Evolutionary conservation across 2,888 invertebrate genomes (phyloP).

Genomic region (Ophioninae sp.): DNA sequence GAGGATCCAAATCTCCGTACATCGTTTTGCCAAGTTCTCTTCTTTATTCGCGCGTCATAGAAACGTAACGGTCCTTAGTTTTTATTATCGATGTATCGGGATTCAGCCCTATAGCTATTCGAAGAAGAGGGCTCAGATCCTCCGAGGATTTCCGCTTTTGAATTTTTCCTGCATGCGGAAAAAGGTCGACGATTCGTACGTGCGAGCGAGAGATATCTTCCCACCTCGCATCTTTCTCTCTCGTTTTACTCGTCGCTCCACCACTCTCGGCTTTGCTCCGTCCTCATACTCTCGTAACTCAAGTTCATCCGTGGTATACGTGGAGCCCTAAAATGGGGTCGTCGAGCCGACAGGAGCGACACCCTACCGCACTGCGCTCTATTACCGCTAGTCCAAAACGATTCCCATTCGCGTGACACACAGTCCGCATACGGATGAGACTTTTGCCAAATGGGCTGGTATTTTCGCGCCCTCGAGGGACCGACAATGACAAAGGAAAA

Average conservation of each 20-base stretch:
- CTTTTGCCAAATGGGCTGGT: constrained; percentile 42
- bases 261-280: not conserved
- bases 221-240: constrained; percentile 9
- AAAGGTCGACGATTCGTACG: constrained; percentile 40
- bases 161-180: constrained; percentile 3
- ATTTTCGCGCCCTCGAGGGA: constrained; percentile 31
- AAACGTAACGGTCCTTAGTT: constrained; percentile 13
- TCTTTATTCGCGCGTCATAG: constrained; percentile 20
- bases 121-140: constrained; percentile 32
- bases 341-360: constrained; percentile 22
- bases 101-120: constrained; percentile 39
- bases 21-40: not conserved
- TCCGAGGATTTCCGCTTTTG: not conserved
- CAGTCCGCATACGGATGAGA: constrained; percentile 54
- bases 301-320: constrained; percentile 46
- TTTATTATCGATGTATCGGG: constrained; percentile 23
- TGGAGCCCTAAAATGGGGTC: constrained; percentile 28
- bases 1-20: constrained; percentile 14
- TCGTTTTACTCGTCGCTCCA: constrained; percentile 1
- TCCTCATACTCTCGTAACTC: constrained; percentile 42
- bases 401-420: constrained; percentile 51
- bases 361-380: constrained; percentile 38
- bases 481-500: constrained; percentile 26
- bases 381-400: constrained; percentile 53
- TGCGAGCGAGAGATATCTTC: constrained; percentile 33